phyloP scores from a whole-genome alignment of 2,888 invertebrate genomes.

The Cryptus viduatorius region DNA sequence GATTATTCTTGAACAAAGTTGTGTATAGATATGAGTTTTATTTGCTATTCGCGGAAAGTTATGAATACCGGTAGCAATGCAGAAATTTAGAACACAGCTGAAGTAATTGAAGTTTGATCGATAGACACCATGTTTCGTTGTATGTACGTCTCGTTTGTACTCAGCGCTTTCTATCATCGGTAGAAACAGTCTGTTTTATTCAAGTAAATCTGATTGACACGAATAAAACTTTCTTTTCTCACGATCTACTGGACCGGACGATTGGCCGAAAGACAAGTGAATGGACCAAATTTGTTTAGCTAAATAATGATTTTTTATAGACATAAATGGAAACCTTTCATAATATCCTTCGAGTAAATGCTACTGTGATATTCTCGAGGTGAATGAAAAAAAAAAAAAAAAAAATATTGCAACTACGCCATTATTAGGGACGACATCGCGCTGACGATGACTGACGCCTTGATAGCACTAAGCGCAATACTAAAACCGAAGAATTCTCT shows the following conservation, averaged over 20 bases:
- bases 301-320: too few relatives aligned
- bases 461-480: conserved; percentile 1
- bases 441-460: conserved; percentile 29
- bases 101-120: conserved; percentile 51
- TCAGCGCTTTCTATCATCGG: too few relatives aligned
- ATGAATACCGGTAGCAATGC: background rate
- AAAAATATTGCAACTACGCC: background rate
- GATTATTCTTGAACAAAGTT: too few relatives aligned
- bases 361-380: too few relatives aligned
- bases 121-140: conserved; percentile 37
- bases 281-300: too few relatives aligned
- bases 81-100: background rate
- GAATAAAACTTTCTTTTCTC: too few relatives aligned
- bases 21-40: background rate
- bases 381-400: background rate
- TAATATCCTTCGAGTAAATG: too few relatives aligned
- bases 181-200: too few relatives aligned
- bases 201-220: too few relatives aligned
- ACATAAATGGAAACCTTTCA: too few relatives aligned
- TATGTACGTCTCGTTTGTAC: conserved; percentile 1
- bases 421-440: conserved; percentile 25
- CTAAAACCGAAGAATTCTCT: background rate
- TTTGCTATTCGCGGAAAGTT: conserved; percentile 12
- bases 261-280: too few relatives aligned
- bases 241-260: too few relatives aligned